Conservation (phyloP, 1,140 invertebrate genomes). For the Idris sp. region DNA sequence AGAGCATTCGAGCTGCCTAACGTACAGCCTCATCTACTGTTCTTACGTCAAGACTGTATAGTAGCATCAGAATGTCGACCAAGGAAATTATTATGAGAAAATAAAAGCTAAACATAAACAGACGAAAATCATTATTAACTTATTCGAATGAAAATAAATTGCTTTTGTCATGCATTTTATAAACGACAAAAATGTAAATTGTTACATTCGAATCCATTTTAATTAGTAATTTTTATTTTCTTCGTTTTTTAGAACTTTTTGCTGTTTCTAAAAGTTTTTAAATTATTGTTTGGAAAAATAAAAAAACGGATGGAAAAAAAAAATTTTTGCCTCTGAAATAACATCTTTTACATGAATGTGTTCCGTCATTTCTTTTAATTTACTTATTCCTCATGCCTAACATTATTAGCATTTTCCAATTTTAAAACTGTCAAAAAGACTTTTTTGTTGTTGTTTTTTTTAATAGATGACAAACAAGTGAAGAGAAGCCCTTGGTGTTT, state of each 20-base stretch:
- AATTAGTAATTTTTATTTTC: too few species aligned
- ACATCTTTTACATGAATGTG: neutral
- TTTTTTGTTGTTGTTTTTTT: too few species aligned
- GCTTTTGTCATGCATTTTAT: conserved; percentile 2
- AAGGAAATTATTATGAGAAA: conserved; percentile 41
- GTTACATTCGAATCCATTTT: conserved; percentile 18
- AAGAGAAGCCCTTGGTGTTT: too few species aligned
- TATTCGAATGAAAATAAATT: conserved; percentile 35
- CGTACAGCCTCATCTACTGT: conserved; percentile 35
- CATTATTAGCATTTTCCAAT: too few species aligned
- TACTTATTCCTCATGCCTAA: too few species aligned
- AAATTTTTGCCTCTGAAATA: neutral
- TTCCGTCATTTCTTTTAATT: too few species aligned
- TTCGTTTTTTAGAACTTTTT: conserved; percentile 20
- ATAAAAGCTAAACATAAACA: conserved; percentile 51
- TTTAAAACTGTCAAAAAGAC: too few species aligned
- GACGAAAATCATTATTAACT: conserved; percentile 34
- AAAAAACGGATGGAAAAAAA: too few species aligned
- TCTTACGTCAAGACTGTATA: conserved; percentile 30
- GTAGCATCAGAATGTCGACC: conserved; percentile 38
- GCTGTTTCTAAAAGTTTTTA: too few species aligned
- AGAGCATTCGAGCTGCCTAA: conserved; percentile 38
- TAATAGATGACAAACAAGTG: too few species aligned
- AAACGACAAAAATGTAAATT: conserved; percentile 31
- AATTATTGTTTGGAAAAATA: too few species aligned